Evolutionary conservation across 1,140 invertebrate genomes (phyloP).

Genomic region (Drosophila nasuta): DNA sequence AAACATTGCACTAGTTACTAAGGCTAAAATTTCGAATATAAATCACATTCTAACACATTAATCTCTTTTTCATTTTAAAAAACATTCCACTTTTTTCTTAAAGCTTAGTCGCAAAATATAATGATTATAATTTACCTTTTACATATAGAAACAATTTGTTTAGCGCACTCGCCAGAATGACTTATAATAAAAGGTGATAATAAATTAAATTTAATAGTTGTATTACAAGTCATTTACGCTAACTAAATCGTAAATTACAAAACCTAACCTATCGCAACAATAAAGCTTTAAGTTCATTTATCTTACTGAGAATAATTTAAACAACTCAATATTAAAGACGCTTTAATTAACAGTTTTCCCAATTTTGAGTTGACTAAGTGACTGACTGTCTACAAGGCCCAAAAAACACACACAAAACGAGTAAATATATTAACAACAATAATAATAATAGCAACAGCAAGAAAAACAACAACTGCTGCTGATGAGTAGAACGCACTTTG

Average conservation of each 20-base stretch:
- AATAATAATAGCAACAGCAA: constrained; percentile 1
- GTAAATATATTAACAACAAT: neutral
- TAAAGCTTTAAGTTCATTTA: constrained; percentile 1
- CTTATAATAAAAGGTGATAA: neutral
- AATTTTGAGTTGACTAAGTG: neutral
- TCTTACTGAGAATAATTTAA: constrained; percentile 7
- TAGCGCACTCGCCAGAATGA: neutral
- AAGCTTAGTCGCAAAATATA: neutral
- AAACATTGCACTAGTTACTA: neutral
- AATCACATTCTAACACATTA: constrained; percentile 1
- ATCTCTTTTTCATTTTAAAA: neutral
- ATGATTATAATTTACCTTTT: neutral
- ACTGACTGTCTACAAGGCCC: neutral
- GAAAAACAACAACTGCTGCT: constrained; percentile 13
- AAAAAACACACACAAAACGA: neutral
- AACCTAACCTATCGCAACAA: constrained; percentile 6
- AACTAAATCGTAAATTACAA: constrained; percentile 1
- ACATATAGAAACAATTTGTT: neutral
- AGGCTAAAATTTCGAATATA: neutral
- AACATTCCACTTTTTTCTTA: neutral
- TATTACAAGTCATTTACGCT: neutral
- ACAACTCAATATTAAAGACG: neutral
- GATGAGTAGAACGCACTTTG: constrained; percentile 35
- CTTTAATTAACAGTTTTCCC: neutral
- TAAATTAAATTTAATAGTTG: constrained; percentile 7